phyloP scores from a whole-genome alignment of 1,140 invertebrate species.

The Agrypnia vestita region DNA sequence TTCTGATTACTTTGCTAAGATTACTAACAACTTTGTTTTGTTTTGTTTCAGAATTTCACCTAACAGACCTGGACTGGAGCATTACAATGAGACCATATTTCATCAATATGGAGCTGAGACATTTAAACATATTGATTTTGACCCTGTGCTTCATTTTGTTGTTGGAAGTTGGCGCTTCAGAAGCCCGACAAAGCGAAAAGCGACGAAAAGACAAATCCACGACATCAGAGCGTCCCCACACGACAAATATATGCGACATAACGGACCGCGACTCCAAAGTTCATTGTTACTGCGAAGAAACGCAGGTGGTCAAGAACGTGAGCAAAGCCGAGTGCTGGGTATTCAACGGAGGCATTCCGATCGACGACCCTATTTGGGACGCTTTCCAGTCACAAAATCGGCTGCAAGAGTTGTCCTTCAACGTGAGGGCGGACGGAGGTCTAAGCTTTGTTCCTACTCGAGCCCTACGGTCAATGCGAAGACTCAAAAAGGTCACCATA shows the following conservation, averaged over 20 bases:
- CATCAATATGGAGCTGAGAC: conserved; percentile 42
- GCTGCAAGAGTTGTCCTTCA: conserved; percentile 79
- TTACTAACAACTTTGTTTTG: not conserved
- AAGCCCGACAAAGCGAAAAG: conserved; percentile 56
- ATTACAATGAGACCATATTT: not conserved
- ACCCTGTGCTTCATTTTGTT: conserved; percentile 47
- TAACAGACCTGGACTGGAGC: not conserved
- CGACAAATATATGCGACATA: conserved; percentile 68
- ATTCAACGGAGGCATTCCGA: conserved; percentile 77
- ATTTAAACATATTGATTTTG: conserved; percentile 28
- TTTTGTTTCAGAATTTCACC: conserved; percentile 38
- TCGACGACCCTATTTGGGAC: conserved; percentile 80
- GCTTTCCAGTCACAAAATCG: conserved; percentile 81
- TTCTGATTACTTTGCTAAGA: too few species aligned
- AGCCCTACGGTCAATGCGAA: conserved; percentile 77
- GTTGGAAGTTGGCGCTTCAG: conserved; percentile 43
- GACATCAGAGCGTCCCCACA: conserved; percentile 43
- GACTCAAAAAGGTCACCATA: conserved; percentile 78
- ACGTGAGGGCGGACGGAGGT: conserved; percentile 78
- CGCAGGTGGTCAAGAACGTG: conserved; percentile 68
- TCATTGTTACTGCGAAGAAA: conserved; percentile 71
- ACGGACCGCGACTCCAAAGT: conserved; percentile 69
- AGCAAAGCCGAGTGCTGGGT: conserved; percentile 77
- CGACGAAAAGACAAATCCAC: conserved; percentile 56
- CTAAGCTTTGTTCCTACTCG: conserved; percentile 80